Conservation (phyloP, 2,888 invertebrate species). For the Cephus pulcher region DNA sequence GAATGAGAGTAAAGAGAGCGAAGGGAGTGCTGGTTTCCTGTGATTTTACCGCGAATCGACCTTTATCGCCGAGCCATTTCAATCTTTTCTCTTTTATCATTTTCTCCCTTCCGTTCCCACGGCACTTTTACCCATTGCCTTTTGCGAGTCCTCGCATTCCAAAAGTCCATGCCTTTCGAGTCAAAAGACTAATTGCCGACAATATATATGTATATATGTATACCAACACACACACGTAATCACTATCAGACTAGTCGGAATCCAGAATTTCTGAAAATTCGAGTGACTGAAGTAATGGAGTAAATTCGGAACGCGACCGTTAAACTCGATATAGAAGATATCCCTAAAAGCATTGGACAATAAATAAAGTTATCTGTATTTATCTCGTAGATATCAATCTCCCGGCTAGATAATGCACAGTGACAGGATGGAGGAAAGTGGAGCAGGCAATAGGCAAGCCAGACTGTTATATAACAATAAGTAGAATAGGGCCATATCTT, state of each 20-base stretch:
- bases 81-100: neutral
- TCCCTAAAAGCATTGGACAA: conserved; percentile 59
- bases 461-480: conserved; percentile 9
- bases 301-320: neutral
- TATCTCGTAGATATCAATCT: conserved; percentile 41
- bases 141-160: neutral
- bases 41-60: neutral
- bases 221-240: neutral
- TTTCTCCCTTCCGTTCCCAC: neutral
- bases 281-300: neutral
- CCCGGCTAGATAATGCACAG: conserved; percentile 12
- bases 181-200: neutral
- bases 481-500: conserved; percentile 29
- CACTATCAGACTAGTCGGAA: neutral
- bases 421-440: neutral
- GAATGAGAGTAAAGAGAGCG: neutral
- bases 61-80: neutral
- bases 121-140: neutral
- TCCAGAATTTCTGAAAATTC: neutral
- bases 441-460: neutral
- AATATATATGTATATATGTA: neutral
- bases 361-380: conserved; percentile 54
- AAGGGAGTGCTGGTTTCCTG: neutral
- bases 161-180: neutral
- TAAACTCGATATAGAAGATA: conserved; percentile 9